These are phyloP conservation scores for Drosophila siamana DNA, from an alignment of 2,888 invertebrate species.

Conservation along the genomic window DNA sequence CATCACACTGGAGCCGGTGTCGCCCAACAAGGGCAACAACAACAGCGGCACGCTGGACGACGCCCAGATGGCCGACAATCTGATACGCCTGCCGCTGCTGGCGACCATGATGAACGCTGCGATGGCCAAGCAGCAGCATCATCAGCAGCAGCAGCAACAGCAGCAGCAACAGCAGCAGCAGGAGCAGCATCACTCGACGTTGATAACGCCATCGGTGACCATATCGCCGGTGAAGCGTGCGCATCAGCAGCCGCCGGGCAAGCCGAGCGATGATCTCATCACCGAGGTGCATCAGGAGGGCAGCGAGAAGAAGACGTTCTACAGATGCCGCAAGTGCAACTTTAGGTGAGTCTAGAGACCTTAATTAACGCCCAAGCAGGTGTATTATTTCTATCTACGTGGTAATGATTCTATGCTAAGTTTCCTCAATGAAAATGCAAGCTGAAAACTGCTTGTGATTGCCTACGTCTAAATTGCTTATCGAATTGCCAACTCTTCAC, in stretches of 20 bases:
- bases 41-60: conserved; percentile 56
- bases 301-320: conserved; percentile 90
- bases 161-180: conserved; percentile 69
- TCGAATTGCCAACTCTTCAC: no score
- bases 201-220: conserved; percentile 83
- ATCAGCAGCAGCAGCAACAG: conserved; percentile 77
- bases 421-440: no score
- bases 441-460: no score
- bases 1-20: conserved; percentile 81
- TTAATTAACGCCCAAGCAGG: no score
- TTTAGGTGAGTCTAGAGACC: conserved; percentile 93
- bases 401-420: no score
- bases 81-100: conserved; percentile 79
- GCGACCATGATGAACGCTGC: conserved; percentile 83
- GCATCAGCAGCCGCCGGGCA: conserved; percentile 87
- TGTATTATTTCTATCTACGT: no score
- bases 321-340: conserved; percentile 96
- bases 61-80: conserved; percentile 73
- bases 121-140: conserved; percentile 80
- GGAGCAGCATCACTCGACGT: conserved; percentile 70
- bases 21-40: conserved; percentile 49
- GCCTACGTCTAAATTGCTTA: no score
- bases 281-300: conserved; percentile 86
- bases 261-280: conserved; percentile 87
- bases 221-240: conserved; percentile 83